Evolutionary conservation across 2,888 invertebrate genomes (phyloP), one percentile per base, ranked within the genome.

Genomic region (Xylota sylvarum): DNA sequence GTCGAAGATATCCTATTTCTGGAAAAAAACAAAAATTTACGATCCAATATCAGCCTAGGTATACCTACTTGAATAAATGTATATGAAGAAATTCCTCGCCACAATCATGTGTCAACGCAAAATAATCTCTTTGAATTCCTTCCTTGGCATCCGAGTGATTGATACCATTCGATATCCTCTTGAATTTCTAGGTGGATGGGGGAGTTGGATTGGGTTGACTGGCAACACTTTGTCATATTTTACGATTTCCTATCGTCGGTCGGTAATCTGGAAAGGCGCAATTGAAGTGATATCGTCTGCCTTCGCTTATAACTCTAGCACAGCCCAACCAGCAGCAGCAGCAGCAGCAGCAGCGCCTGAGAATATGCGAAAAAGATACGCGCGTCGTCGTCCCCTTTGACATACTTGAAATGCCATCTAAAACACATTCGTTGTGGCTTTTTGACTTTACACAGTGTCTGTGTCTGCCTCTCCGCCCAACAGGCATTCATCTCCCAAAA

Each of bases 101-200:
- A 70, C 70, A 70, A 43, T 80, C 40, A 10, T 37, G 56, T 74
- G 84, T 72, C 80, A 76, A 81, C 65, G 67, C 37, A 72, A 72
- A 72, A 65, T 72, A 80, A 76, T 80, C 70, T 81, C 76, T 52
- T 72, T 48, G 76, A 70, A 65, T 77, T 67, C 48, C 46, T 55
- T 69, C 32, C 60, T 55, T 58, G 52, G 43, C 43, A 64, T 64
- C 58, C 58, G 40, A 67, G 52, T 85, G 85, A 85, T 85, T 85
- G 85, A 85, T 85, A 76, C 76, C 65, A 72, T 70, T 85, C 65
- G 60, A 81, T 81, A 85, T 67, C 43, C 76, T 80, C 80, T 72
- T 14, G 32, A 58, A 70, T 62, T 50, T 69, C 70, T 35, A 32
- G 43, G 10, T 43, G 52, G 17, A 10, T 30, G 5, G 56, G 4